A percentile compares a stretch with the other conserved stretches of the same genome.
Evolutionary conservation across 2,113 vertebrate species (phyloP).

Genomic region (Phalacrocorax brasilianus): DNA sequence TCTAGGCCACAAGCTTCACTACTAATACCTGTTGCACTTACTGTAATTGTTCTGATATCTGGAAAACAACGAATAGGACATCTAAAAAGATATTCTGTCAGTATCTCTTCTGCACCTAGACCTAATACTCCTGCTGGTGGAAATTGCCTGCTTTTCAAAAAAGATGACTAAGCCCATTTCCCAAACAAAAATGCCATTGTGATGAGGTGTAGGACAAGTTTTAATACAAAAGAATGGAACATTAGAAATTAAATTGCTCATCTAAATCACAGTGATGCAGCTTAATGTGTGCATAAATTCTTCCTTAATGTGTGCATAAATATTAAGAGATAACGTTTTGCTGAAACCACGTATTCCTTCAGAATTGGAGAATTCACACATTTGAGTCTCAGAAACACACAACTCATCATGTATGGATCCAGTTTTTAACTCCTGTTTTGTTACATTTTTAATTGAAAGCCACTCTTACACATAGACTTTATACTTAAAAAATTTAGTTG

Average conservation of each 20-base stretch:
- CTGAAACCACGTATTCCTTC: neutral
- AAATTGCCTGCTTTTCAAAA: neutral
- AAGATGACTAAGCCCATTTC: neutral
- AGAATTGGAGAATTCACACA: rapidly evolving
- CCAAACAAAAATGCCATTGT: neutral
- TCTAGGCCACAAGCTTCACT: neutral
- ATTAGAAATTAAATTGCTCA: neutral
- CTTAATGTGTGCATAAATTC: neutral
- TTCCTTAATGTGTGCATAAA: neutral
- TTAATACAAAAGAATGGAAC: neutral
- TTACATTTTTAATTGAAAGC: neutral
- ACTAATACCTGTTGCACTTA: neutral
- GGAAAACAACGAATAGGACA: neutral
- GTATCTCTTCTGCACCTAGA: neutral
- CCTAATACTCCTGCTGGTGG: neutral
- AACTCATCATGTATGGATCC: neutral
- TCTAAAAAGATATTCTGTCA: neutral
- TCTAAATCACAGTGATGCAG: neutral
- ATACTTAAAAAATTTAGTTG: neutral
- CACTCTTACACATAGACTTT: neutral
- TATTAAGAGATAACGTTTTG: neutral
- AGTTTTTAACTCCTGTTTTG: neutral
- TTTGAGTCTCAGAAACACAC: neutral
- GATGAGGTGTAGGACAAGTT: neutral
- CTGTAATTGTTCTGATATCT: neutral